Evolutionary conservation across 1,140 invertebrate species (phyloP).

Genomic region (Hypsibius dujardini): DNA sequence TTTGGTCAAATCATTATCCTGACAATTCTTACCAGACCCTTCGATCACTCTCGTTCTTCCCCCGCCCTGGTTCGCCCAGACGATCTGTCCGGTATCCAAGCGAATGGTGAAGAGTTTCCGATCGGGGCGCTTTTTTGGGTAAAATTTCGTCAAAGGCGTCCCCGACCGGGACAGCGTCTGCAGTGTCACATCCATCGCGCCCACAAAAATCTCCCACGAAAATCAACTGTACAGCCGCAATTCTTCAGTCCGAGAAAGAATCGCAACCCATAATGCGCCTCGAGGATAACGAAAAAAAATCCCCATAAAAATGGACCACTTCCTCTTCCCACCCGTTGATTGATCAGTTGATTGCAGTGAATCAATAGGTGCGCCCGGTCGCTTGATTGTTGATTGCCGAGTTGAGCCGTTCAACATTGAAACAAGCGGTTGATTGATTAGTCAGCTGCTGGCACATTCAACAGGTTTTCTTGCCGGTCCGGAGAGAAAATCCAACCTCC

Average conservation of each 20-base stretch:
- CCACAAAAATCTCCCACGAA: background rate
- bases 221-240: background rate
- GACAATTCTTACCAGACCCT: conserved; percentile 37
- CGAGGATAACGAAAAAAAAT: background rate
- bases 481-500: too few species aligned
- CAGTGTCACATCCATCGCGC: background rate
- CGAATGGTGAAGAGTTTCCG: conserved; percentile 58
- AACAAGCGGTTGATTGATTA: too few species aligned
- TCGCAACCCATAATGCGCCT: background rate
- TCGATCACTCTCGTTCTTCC: conserved; percentile 32
- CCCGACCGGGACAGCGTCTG: conserved; percentile 33
- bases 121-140: conserved; percentile 60
- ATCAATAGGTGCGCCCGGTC: too few species aligned
- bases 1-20: too few species aligned
- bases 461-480: too few species aligned
- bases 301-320: background rate
- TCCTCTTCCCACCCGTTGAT: background rate
- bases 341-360: too few species aligned
- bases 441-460: too few species aligned
- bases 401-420: too few species aligned
- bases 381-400: conserved; percentile 1
- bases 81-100: conserved; percentile 67
- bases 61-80: conserved; percentile 41
- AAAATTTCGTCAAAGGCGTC: conserved; percentile 67
- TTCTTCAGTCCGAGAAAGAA: background rate